Percentiles rank a stretch among this genome's conserved stretches.
Evolutionary conservation across 2,113 vertebrate species (phyloP).

Genomic region (Psittacus erithacus): DNA sequence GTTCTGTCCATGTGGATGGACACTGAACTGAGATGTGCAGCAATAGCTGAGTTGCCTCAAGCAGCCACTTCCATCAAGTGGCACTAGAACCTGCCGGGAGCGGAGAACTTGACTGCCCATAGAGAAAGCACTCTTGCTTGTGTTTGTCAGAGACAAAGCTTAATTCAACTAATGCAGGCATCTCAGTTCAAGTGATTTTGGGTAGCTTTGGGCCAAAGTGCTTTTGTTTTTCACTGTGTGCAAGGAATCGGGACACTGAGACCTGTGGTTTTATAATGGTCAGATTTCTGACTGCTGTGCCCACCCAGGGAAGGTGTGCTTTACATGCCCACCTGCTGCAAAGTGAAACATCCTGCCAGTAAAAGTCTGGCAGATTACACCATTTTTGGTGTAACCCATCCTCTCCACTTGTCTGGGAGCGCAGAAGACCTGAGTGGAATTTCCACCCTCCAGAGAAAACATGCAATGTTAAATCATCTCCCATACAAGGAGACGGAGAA

Average conservation of each 20-base stretch:
- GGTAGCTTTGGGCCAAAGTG: neutral
- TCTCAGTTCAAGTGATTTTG: neutral
- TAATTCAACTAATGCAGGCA: neutral
- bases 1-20: neutral
- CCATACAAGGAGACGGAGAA: neutral
- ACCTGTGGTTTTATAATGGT: neutral
- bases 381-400: neutral
- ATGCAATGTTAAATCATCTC: neutral
- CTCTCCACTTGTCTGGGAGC: neutral
- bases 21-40: neutral
- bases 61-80: neutral
- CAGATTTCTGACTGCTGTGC: neutral
- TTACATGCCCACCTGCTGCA: neutral
- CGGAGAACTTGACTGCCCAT: neutral
- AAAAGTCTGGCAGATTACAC: neutral
- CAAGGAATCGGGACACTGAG: neutral
- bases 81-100: neutral
- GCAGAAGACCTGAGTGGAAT: neutral
- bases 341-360: neutral
- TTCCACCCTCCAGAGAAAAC: neutral
- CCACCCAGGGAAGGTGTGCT: neutral
- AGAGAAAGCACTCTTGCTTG: neutral
- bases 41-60: neutral
- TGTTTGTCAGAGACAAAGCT: neutral
- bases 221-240: neutral